phyloP scores from a whole-genome alignment of 2,888 invertebrate species.

The Drosophila niveifrons region DNA sequence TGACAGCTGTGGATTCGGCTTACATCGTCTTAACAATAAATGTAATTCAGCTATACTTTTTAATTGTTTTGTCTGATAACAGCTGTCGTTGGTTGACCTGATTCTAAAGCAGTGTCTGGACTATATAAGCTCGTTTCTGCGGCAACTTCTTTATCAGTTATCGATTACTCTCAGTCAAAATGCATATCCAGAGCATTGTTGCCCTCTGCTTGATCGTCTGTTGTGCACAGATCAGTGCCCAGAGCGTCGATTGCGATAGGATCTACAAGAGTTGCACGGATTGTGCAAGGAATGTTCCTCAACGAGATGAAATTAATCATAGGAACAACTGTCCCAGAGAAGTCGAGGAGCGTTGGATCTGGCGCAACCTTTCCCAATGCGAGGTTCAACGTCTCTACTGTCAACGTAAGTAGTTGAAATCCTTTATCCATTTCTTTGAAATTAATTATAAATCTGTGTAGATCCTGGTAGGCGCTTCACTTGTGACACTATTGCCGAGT shows the following conservation, averaged over 20 bases:
- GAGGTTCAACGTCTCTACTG: conserved; percentile 49
- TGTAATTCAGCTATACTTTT: background rate
- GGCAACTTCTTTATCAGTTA: conserved; percentile 19
- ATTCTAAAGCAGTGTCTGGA: background rate
- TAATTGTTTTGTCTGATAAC: background rate
- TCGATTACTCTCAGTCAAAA: conserved; percentile 14
- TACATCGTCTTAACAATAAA: background rate
- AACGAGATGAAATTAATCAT: conserved; percentile 25
- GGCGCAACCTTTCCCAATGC: conserved; percentile 40
- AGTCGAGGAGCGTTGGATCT: conserved; percentile 19
- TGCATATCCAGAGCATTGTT: conserved; percentile 36
- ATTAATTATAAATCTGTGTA: background rate
- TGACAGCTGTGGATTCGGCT: conserved; percentile 5
- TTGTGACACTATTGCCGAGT: conserved; percentile 34
- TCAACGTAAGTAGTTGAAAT: conserved; percentile 39
- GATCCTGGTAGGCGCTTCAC: conserved; percentile 16
- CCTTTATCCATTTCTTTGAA: fast-evolving
- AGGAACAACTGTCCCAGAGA: conserved; percentile 16
- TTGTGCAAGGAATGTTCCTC: background rate
- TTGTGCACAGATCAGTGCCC: conserved; percentile 20
- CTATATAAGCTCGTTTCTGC: conserved; percentile 36
- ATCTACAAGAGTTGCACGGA: conserved; percentile 31
- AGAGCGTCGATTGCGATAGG: conserved; percentile 24
- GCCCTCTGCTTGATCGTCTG: conserved; percentile 31
- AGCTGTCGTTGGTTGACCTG: conserved; percentile 19